These are phyloP conservation scores for Parascotia fuliginaria DNA, from an alignment of 2,888 invertebrate species.

Conservation along the genomic window DNA sequence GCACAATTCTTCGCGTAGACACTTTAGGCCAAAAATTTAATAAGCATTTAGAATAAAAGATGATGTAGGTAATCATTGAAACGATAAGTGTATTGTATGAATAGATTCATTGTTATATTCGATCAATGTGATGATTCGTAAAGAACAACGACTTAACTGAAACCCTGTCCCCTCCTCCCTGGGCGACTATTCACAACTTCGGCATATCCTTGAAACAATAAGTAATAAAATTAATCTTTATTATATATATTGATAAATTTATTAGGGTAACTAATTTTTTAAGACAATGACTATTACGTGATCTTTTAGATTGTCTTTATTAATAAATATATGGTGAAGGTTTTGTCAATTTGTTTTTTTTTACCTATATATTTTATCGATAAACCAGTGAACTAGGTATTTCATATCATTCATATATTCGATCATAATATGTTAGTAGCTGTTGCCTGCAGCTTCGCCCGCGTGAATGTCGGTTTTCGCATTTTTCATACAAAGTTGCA, in stretches of 20 bases:
- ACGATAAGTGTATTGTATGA: constrained; percentile 74
- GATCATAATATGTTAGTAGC: too few relatives aligned
- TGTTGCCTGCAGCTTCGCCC: too few relatives aligned
- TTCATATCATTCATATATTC: too few relatives aligned
- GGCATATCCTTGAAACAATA: constrained; percentile 87
- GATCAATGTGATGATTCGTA: constrained; percentile 81
- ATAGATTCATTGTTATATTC: constrained; percentile 81
- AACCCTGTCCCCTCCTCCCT: constrained; percentile 61
- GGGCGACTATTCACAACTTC: constrained; percentile 81
- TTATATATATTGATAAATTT: constrained; percentile 84
- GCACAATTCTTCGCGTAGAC: constrained; percentile 85
- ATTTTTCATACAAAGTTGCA: too few relatives aligned
- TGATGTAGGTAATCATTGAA: constrained; percentile 73
- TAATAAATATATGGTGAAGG: constrained; percentile 86
- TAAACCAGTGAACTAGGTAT: neutral
- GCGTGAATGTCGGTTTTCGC: too few relatives aligned
- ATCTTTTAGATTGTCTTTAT: constrained; percentile 87
- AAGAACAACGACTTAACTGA: constrained; percentile 79
- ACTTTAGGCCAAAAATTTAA: constrained; percentile 76
- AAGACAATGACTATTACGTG: constrained; percentile 86
- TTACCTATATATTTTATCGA: constrained; percentile 32
- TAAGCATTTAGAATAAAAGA: constrained; percentile 80
- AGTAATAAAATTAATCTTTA: constrained; percentile 82
- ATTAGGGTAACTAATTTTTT: constrained; percentile 86
- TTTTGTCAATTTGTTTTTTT: constrained; percentile 82